Evolutionary conservation across 2,113 vertebrate genomes (phyloP).

Genomic region (Catharus minimus): DNA sequence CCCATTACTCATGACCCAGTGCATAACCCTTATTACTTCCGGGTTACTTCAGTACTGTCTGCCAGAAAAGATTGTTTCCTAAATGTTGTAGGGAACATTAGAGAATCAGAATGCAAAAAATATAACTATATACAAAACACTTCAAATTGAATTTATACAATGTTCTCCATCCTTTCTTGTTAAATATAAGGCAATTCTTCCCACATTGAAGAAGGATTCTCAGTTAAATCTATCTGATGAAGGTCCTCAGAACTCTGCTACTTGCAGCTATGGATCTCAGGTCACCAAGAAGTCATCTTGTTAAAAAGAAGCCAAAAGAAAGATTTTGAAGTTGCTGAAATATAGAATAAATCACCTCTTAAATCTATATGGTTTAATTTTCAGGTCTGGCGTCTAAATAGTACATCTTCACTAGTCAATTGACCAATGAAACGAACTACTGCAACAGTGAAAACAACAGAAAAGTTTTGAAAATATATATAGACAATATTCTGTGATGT

Average conservation of each 20-base stretch:
- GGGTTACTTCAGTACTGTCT: neutral
- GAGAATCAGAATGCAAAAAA: neutral
- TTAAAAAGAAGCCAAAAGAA: neutral
- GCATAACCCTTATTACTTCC: neutral
- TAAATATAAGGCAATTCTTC: neutral
- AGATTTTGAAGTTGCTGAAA: neutral
- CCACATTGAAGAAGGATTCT: neutral
- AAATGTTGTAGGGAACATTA: neutral
- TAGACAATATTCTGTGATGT: neutral
- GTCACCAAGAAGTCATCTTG: neutral
- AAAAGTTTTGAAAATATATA: neutral
- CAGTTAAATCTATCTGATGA: neutral
- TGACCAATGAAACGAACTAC: neutral
- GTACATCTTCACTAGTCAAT: neutral
- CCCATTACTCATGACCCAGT: neutral
- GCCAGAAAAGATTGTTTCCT: neutral
- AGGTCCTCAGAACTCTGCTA: neutral
- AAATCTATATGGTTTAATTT: neutral
- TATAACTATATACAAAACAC: neutral
- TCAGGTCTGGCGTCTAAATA: neutral
- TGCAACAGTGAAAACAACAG: neutral
- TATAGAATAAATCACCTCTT: neutral
- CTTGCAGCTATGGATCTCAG: rapidly evolving
- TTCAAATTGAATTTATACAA: neutral
- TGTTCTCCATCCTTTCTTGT: neutral